Evolutionary conservation across 2,797 vertebrate species (phyloP).

Genomic region (Synaphobranchus kaupii): DNA sequence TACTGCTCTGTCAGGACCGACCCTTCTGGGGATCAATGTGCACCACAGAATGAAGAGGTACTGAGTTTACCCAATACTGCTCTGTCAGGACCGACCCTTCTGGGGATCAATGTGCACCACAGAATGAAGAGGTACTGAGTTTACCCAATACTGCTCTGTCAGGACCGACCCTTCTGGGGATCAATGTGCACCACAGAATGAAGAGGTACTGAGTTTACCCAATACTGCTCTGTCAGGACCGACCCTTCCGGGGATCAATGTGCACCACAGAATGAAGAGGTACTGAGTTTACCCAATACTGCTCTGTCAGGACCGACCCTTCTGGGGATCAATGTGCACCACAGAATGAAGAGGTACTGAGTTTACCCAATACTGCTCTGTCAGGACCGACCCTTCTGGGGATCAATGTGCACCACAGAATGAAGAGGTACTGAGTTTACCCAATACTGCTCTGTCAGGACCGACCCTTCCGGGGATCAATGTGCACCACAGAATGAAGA

Average conservation of each 20-base stretch:
- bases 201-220: not conserved
- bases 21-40: not conserved
- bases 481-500: not conserved
- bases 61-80: not conserved
- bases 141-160: not conserved
- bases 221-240: not conserved
- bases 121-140: not conserved
- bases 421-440: not conserved
- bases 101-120: not conserved
- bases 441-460: not conserved
- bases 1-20: not conserved
- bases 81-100: not conserved
- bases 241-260: not conserved
- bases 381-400: not conserved
- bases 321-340: not conserved
- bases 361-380: not conserved
- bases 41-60: not conserved
- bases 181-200: not conserved
- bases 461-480: not conserved
- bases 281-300: not conserved
- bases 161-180: not conserved
- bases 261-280: not conserved
- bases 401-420: not conserved
- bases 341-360: not conserved
- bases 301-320: not conserved